These are phyloP conservation scores for Sminthurides aquaticus DNA, from an alignment of 2,888 invertebrate species.

Conservation along the genomic window DNA sequence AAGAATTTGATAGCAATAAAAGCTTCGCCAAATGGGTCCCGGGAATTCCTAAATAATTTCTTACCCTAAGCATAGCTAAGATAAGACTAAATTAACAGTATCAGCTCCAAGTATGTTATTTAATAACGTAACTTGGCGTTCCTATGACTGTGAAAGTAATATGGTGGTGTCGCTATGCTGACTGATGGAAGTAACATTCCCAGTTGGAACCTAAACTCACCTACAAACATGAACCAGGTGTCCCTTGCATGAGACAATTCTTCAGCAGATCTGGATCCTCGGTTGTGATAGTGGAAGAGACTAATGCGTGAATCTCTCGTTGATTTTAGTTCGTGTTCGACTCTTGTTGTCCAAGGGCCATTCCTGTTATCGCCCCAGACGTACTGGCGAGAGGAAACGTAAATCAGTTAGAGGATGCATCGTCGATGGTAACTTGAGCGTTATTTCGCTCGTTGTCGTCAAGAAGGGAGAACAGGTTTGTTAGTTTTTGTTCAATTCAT, in stretches of 20 bases:
- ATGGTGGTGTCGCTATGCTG: conserved; percentile 36
- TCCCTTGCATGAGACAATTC: too few relatives aligned
- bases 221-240: too few relatives aligned
- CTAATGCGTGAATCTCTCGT: too few relatives aligned
- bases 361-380: conserved; percentile 90
- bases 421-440: conserved; percentile 93
- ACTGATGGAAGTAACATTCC: conserved; percentile 23
- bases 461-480: conserved; percentile 84
- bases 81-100: too few relatives aligned
- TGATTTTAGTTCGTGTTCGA: conserved; percentile 73
- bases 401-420: conserved; percentile 99
- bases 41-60: too few relatives aligned
- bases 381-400: conserved; percentile 92
- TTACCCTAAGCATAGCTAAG: too few relatives aligned
- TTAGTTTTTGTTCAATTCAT: conserved; percentile 33
- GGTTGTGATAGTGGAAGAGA: too few relatives aligned
- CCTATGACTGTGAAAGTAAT: conserved; percentile 41
- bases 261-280: too few relatives aligned
- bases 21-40: too few relatives aligned
- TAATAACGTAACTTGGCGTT: conserved; percentile 23
- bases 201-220: conserved; percentile 37
- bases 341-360: conserved; percentile 90
- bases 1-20: too few relatives aligned
- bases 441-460: conserved; percentile 86
- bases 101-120: conserved; percentile 39